Percentiles rank a stretch among this genome's conserved stretches.
Evolutionary conservation across 2,113 vertebrate species (phyloP).

Genomic region (Anguilla rostrata): DNA sequence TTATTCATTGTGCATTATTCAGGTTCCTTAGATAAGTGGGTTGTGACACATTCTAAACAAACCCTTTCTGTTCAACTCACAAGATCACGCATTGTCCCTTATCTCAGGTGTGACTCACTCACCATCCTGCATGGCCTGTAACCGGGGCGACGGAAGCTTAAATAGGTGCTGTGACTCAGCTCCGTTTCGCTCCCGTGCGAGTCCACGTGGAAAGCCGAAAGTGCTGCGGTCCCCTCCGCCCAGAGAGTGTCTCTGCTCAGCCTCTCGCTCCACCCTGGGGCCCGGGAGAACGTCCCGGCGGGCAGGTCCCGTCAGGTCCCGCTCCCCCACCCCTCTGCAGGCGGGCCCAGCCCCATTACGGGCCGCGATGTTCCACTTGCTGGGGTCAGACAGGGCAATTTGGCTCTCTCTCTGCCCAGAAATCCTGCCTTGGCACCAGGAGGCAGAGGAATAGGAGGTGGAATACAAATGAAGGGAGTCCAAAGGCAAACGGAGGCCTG

Average conservation of each 20-base stretch:
- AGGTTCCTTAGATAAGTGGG: not conserved
- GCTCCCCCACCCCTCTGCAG: not conserved
- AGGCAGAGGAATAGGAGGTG: not conserved
- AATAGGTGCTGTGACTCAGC: not conserved
- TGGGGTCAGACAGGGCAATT: not conserved
- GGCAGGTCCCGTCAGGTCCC: not conserved
- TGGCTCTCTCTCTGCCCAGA: not conserved
- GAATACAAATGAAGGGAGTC: no score
- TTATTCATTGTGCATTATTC: not conserved
- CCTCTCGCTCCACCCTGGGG: not conserved
- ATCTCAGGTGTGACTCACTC: not conserved
- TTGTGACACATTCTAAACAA: not conserved
- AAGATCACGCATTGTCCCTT: not conserved
- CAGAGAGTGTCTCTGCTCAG: not conserved
- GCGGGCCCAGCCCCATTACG: not conserved
- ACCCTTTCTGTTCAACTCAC: not conserved
- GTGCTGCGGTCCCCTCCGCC: no score
- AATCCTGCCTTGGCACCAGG: not conserved
- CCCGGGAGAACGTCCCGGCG: no score
- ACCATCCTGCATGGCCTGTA: not conserved
- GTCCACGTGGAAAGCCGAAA: not conserved
- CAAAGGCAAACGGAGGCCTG: no score
- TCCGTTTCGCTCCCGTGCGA: not conserved
- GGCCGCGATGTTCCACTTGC: not conserved
- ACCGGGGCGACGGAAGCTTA: not conserved